phyloP scores from a whole-genome alignment of 2,888 invertebrate species.

The Geotrupes spiniger region DNA sequence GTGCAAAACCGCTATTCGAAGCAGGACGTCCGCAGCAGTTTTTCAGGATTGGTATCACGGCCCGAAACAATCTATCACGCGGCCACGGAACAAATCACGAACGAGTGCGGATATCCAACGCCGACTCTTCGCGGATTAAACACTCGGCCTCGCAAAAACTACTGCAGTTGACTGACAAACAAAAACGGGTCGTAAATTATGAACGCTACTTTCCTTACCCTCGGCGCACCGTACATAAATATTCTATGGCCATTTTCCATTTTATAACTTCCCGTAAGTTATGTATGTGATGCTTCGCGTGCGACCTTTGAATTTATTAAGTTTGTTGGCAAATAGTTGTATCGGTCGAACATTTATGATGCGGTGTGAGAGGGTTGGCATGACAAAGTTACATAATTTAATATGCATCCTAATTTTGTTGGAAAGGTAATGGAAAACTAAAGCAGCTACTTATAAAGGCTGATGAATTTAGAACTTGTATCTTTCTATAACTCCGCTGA shows the following conservation, averaged over 20 bases:
- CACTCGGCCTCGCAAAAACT: constrained; percentile 16
- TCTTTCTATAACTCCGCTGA: no score
- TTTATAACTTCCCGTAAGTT: constrained; percentile 22
- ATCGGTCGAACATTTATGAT: no score
- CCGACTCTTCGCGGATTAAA: constrained; percentile 21
- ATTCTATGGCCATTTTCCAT: constrained; percentile 22
- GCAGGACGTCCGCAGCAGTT: constrained; percentile 4
- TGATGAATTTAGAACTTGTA: no score
- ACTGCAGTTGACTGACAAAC: constrained; percentile 17
- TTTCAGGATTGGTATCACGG: constrained; percentile 1
- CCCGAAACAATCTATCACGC: constrained; percentile 12
- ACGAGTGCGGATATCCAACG: constrained; percentile 21
- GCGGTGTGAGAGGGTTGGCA: no score
- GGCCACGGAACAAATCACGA: constrained; percentile 20
- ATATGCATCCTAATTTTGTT: no score
- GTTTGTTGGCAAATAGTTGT: no score
- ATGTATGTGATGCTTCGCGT: constrained; percentile 18
- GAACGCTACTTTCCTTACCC: constrained; percentile 19
- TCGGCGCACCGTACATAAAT: constrained; percentile 21
- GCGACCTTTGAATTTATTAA: no score
- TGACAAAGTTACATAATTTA: no score
- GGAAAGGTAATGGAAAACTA: no score
- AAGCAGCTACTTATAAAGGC: no score
- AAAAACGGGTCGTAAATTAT: constrained; percentile 22
- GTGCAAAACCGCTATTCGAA: background rate